phyloP scores from a whole-genome alignment of 2,888 invertebrate genomes.

The Hybos culiciformis region DNA sequence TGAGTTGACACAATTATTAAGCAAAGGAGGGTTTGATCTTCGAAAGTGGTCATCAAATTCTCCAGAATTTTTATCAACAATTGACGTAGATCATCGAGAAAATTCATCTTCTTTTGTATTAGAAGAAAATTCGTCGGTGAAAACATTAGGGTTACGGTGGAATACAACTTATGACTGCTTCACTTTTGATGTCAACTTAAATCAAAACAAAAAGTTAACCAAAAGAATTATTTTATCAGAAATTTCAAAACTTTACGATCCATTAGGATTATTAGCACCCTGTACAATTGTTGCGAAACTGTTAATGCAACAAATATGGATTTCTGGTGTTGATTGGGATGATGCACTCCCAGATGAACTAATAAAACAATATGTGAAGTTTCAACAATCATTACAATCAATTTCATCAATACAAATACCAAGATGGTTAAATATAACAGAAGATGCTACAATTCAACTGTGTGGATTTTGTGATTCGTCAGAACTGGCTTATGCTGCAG shows the following conservation, averaged over 20 bases:
- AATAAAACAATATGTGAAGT: too few species aligned
- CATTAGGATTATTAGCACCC: constrained; percentile 10
- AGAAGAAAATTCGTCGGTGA: not conserved
- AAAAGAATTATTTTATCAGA: constrained; percentile 4
- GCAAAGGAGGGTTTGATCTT: constrained; percentile 7
- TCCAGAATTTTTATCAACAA: not conserved
- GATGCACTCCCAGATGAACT: constrained; percentile 9
- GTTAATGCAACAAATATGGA: constrained; percentile 12
- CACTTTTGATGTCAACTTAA: not conserved
- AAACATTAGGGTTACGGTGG: constrained; percentile 9
- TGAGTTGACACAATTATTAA: constrained; percentile 5
- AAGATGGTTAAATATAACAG: too few species aligned
- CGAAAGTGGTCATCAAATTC: constrained; percentile 5
- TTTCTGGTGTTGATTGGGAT: constrained; percentile 9
- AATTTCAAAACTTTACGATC: constrained; percentile 11
- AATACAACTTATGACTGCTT: constrained; percentile 10
- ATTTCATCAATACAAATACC: too few species aligned
- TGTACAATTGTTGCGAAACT: constrained; percentile 11
- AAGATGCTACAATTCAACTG: not conserved
- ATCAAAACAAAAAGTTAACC: constrained; percentile 2
- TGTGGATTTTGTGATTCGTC: constrained; percentile 12
- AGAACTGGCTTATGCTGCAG: constrained; percentile 7
- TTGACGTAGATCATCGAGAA: not conserved
- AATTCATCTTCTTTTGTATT: too few species aligned
- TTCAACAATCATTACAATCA: too few species aligned